Evolutionary conservation across 2,888 invertebrate species (phyloP), one percentile per base, ranked within the genome.

Genomic region (Pteria penguin): DNA sequence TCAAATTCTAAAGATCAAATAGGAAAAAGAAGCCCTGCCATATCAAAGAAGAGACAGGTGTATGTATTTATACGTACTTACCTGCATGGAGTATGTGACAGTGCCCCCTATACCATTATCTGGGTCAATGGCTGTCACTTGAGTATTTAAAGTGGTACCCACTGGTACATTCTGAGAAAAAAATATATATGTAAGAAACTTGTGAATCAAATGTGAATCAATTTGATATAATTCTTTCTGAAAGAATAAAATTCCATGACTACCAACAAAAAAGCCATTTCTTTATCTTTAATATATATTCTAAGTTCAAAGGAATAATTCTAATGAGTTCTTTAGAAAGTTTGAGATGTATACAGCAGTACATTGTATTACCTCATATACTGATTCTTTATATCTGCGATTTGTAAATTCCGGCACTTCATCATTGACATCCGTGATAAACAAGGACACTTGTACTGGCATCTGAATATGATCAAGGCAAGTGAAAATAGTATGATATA

Each of bases 391-490:
- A 79, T 90, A 91, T 54, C 85, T 82, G 4, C 75, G 61, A 55
- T 83, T 81, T 58, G 75, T 78, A 91, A 98, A 98, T 72, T 94
- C 95, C 45, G 98, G 98, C 3, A 95, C 95, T 93, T 92, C 92
- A 85, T 93, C 93, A 85, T 93, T 93, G 54, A 93, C 92, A 83
- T 93, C 93, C 31, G 86, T 86, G 11, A 93, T 87, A 60, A 90
- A 89, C 32, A 93, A 83, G 0, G 90, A 90, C 11, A 92, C 87
- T 76, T 87, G 87, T 8, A 89, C 87, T 2, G 85, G 74, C 57
- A 88, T 84, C 88, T 89, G 80, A 27, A 81, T 79, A 61, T 54
- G 11, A 62, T 45, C 26, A 45, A 18, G n/a, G n/a, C n/a, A n/a
- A n/a, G n/a, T n/a, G n/a, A n/a, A n/a, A n/a, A n/a, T n/a, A n/a